Conservation (phyloP, 1,140 invertebrate genomes). For the Penaeus japonicus region DNA sequence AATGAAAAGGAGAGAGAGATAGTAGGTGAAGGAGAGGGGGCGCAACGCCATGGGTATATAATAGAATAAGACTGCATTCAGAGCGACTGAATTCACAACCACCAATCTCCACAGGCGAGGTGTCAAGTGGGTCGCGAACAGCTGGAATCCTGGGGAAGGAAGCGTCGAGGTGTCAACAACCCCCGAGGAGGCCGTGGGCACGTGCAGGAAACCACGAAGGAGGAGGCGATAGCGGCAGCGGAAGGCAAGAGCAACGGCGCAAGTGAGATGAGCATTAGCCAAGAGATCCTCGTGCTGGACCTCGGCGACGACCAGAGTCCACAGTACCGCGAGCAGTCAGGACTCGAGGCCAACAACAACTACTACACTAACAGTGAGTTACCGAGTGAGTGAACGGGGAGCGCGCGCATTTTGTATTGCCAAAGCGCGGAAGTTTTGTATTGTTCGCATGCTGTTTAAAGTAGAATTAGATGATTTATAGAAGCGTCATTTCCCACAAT, state of each 20-base stretch:
- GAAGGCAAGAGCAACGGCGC: background rate
- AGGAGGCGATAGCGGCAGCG: conserved; percentile 25
- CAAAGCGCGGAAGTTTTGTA: no score
- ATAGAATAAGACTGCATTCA: background rate
- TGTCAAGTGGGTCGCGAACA: conserved; percentile 76
- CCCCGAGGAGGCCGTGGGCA: conserved; percentile 62
- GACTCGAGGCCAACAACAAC: conserved; percentile 21
- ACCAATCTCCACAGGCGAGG: background rate
- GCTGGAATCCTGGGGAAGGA: conserved; percentile 88
- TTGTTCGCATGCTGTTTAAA: no score
- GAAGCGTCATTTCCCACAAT: background rate
- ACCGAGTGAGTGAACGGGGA: background rate
- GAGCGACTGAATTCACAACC: background rate
- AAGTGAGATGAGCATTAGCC: conserved; percentile 85
- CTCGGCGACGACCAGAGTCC: conserved; percentile 81
- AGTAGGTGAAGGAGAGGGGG: no score
- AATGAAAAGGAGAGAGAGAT: no score
- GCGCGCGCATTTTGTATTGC: background rate
- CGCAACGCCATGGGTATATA: background rate
- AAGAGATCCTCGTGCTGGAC: conserved; percentile 91
- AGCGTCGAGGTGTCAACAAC: conserved; percentile 73
- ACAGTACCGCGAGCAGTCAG: conserved; percentile 47
- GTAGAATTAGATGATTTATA: no score
- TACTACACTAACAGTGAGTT: conserved; percentile 56
- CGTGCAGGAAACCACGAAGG: conserved; percentile 68